Evolutionary conservation across 1,140 invertebrate genomes (phyloP), one percentile per base, ranked within the genome.

Genomic region (Dreissena polymorpha): DNA sequence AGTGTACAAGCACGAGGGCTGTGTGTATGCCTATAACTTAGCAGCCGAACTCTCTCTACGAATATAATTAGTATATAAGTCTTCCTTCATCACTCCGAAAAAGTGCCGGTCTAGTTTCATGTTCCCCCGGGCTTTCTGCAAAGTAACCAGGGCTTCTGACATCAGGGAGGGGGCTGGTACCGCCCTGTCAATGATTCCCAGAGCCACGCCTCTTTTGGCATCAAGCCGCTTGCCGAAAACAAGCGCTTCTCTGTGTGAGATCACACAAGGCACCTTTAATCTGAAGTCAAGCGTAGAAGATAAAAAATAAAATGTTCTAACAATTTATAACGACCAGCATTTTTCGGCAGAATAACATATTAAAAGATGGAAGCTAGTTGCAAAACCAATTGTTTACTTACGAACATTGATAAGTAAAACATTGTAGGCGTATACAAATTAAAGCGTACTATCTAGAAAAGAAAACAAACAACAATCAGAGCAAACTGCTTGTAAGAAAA

Each of bases 211-310:
- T 6, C n/a, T n/a, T 10, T 65, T 25, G 1, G 60, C 74, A 27
- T 67, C 21, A 16, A 77, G 27, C 12, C 74, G 74, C 39, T 53
- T 77, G 13, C 74, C 74, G 27, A 67, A 77, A 7, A 77, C 74
- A 27, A 77, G 60, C 27, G 74, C 74, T 51, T 77, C 74, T 13
- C 74, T 25, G 8, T 5, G 2, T 23, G 74, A 60, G 25, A 27
- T 50, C 13, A 39, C 39, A 18, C 55, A 67, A 18, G 57, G 64
- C 60, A 77, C 64, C 53, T 77, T 77, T 14, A 77, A 29, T 23
- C 74, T 77, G 74, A 67, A 67, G 25, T 13, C 16, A 67, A 67
- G 25, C 23, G 16, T 16, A n/a, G 55, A 57, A 57, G 55, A 57
- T 13, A 57, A n/a, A 13, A 12, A 12, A 57, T 23, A 13, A 25